These are phyloP conservation scores for Tragulus kanchil DNA, from an alignment of 2,113 vertebrate genomes.

Conservation along the genomic window DNA sequence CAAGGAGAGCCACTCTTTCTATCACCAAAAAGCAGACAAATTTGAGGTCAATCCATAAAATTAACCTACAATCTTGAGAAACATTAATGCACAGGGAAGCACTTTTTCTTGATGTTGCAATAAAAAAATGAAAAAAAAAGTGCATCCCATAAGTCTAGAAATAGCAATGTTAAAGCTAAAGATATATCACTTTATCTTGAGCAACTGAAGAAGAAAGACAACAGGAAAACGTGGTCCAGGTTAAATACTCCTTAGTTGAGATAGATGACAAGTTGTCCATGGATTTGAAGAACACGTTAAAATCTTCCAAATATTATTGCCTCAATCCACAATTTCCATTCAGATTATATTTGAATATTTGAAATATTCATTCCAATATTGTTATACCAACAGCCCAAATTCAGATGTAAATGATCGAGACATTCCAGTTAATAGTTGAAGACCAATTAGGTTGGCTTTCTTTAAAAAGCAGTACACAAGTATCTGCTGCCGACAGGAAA, in stretches of 20 bases:
- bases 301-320: background rate
- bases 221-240: background rate
- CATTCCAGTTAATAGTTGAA: background rate
- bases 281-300: background rate
- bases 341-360: background rate
- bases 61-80: background rate
- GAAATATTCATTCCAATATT: background rate
- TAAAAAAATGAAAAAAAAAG: conserved; percentile 19
- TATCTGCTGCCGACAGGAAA: background rate
- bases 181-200: background rate
- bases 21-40: background rate
- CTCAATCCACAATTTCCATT: background rate
- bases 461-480: background rate
- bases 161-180: background rate
- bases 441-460: background rate
- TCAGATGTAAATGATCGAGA: background rate
- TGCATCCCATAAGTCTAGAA: background rate
- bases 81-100: background rate
- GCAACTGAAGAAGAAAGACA: background rate
- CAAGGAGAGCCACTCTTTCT: background rate
- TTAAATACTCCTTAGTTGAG: conserved; percentile 29
- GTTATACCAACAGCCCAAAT: background rate
- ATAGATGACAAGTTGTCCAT: background rate
- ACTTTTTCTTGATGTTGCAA: background rate
- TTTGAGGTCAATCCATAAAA: background rate